Percentiles rank a stretch among this genome's conserved stretches.
Evolutionary conservation across 2,797 vertebrate genomes (phyloP).

Genomic region (Caiman crocodilus): DNA sequence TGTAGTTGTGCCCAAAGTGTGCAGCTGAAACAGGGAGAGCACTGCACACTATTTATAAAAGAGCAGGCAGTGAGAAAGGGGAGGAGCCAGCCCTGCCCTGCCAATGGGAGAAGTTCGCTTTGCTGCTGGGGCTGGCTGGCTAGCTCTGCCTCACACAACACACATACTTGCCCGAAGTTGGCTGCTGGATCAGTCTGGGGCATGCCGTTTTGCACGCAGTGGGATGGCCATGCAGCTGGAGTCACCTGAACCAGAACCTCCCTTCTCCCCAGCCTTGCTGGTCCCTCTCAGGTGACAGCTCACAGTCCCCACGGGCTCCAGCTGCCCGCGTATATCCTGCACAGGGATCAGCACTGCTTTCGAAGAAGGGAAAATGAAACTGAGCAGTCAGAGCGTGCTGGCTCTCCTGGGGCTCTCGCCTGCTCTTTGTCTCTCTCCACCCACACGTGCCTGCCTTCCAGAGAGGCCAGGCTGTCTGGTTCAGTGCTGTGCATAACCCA

Average conservation of each 20-base stretch:
- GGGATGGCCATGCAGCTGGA: background rate
- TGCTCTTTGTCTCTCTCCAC: background rate
- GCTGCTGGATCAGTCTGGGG: background rate
- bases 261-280: background rate
- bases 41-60: conserved; percentile 49
- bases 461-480: too few species aligned
- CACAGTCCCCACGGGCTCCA: background rate
- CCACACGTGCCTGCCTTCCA: background rate
- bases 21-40: background rate
- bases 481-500: too few species aligned
- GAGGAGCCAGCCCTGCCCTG: conserved; percentile 23
- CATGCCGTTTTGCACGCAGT: too few species aligned
- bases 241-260: background rate
- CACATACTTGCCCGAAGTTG: background rate
- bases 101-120: conserved; percentile 46
- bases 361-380: background rate
- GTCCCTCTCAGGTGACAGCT: background rate
- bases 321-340: too few species aligned
- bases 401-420: too few species aligned
- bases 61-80: conserved; percentile 35
- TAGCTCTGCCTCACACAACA: background rate
- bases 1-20: background rate
- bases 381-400: too few species aligned
- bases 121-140: background rate
- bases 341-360: background rate